Conservation (phyloP, 2,797 vertebrate species). For the Hirundo rustica region DNA sequence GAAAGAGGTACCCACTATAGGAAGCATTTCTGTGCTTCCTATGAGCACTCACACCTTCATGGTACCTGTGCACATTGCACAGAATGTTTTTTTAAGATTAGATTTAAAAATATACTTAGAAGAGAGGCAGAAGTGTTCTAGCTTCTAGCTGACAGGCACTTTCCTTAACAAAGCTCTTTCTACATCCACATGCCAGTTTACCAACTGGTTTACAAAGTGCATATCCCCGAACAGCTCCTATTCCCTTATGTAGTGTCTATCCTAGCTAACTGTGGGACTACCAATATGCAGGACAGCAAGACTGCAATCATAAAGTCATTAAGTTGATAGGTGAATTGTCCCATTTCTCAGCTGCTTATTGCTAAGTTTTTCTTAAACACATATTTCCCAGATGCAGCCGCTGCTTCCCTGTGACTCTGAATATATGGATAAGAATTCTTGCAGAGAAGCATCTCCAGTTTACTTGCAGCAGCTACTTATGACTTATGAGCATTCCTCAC, state of each 20-base stretch:
- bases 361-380: slow-evolving; percentile 35
- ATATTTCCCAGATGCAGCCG: slow-evolving; percentile 20
- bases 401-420: slow-evolving; percentile 29
- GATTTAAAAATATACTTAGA: background rate
- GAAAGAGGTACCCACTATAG: background rate
- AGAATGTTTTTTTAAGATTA: background rate
- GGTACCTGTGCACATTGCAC: background rate
- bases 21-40: background rate
- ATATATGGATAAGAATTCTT: slow-evolving; percentile 25
- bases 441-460: slow-evolving; percentile 27
- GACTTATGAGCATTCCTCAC: background rate
- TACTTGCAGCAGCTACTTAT: slow-evolving; percentile 29
- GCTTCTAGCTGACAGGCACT: background rate
- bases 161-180: background rate
- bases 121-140: background rate
- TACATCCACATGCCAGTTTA: background rate
- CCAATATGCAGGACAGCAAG: background rate
- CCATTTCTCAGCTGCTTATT: slow-evolving; percentile 20
- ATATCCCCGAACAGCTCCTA: background rate
- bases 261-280: background rate
- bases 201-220: background rate
- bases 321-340: background rate
- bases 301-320: slow-evolving; percentile 18
- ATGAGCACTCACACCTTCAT: background rate
- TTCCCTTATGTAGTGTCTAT: background rate